Conservation (phyloP, 2,797 vertebrate genomes). For the Alectoris magna region DNA sequence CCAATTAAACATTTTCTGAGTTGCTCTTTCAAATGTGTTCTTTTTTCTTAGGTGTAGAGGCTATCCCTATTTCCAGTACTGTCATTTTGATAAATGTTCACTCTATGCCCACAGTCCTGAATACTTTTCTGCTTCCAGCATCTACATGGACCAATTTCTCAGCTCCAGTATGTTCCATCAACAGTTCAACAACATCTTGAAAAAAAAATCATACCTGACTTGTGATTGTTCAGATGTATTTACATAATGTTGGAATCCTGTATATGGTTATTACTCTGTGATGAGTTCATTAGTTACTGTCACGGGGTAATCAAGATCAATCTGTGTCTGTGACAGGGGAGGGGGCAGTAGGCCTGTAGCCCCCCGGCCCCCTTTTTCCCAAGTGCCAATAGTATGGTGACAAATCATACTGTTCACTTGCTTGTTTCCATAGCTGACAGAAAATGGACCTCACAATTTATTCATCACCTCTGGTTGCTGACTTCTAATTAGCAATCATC, state of each 20-base stretch:
- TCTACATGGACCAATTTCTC: neutral
- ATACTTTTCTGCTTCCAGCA: neutral
- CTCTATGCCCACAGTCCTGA: neutral
- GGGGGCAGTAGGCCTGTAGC: no score
- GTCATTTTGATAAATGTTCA: neutral
- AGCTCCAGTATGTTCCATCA: neutral
- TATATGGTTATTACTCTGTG: neutral
- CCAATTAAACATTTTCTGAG: neutral
- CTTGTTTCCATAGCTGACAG: constrained; percentile 36
- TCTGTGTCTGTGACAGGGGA: no score
- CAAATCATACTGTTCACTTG: constrained; percentile 1
- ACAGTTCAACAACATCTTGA: neutral
- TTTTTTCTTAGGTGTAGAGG: neutral
- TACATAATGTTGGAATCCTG: neutral
- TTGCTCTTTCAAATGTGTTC: neutral
- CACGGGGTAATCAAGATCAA: no score
- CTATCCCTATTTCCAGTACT: neutral
- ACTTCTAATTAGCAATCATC: constrained; percentile 32
- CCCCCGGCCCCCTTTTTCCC: constrained; percentile 8
- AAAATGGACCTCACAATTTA: constrained; percentile 39
- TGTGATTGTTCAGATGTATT: neutral
- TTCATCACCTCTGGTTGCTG: constrained; percentile 56
- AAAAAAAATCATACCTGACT: neutral
- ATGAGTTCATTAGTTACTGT: neutral
- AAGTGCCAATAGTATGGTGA: constrained; percentile 5